phyloP scores from a whole-genome alignment of 2,888 invertebrate species.

The Hipparchia sbordonii region DNA sequence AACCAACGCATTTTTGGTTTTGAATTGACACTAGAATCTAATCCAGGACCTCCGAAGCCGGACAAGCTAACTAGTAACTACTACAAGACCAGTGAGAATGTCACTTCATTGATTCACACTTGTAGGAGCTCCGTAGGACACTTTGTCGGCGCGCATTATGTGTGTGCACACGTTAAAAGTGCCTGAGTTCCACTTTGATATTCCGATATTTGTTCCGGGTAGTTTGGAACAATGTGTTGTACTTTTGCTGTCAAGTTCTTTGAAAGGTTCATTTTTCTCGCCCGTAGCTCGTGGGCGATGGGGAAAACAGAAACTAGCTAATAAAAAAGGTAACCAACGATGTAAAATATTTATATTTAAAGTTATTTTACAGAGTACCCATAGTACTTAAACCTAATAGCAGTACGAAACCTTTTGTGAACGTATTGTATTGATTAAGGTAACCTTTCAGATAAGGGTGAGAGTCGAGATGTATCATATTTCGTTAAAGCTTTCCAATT shows the following conservation, averaged over 20 bases:
- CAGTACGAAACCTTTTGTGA: not conserved
- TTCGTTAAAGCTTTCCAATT: not conserved
- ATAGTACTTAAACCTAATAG: not conserved
- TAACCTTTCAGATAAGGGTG: not conserved
- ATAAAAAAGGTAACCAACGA: not conserved
- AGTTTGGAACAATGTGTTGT: slow-evolving; percentile 17
- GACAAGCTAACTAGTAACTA: no score
- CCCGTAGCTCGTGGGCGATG: not conserved
- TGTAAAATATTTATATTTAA: not conserved
- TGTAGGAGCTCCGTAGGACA: not conserved
- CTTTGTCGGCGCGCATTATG: not conserved
- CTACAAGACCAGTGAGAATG: no score
- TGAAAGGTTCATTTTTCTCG: slow-evolving; percentile 22
- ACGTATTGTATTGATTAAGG: not conserved
- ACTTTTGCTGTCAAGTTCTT: slow-evolving; percentile 8
- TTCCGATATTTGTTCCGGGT: slow-evolving; percentile 24
- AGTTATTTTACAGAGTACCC: no score
- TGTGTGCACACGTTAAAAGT: not conserved
- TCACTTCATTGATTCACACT: no score
- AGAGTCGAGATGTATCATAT: slow-evolving; percentile 1
- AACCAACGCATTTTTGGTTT: no score
- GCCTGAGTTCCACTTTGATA: slow-evolving; percentile 15
- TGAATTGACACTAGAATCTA: no score
- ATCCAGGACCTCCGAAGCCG: no score
- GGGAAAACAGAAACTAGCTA: not conserved